phyloP scores from a whole-genome alignment of 1,140 invertebrate species.

The Lethrus apterus region DNA sequence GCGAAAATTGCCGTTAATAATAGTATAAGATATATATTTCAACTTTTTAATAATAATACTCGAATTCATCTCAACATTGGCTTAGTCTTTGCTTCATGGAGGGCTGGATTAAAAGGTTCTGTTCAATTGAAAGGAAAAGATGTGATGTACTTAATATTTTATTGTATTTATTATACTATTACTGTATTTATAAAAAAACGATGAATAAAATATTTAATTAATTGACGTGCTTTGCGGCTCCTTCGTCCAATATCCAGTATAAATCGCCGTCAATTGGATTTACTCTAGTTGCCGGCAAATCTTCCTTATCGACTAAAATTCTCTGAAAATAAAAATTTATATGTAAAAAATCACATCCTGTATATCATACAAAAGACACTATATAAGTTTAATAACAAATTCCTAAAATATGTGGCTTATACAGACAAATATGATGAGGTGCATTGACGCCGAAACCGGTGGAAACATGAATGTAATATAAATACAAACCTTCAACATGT shows the following conservation, averaged over 20 bases:
- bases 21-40: too few relatives aligned
- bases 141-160: conserved; percentile 36
- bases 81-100: conserved; percentile 8
- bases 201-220: conserved; percentile 16
- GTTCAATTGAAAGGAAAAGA: conserved; percentile 17
- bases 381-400: too few relatives aligned
- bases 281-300: conserved; percentile 65
- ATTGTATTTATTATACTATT: conserved; percentile 28
- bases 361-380: too few relatives aligned
- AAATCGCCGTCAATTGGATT: conserved; percentile 60
- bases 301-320: conserved; percentile 63
- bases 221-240: conserved; percentile 48
- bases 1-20: too few relatives aligned
- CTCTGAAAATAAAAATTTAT: conserved; percentile 47
- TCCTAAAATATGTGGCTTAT: too few relatives aligned
- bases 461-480: too few relatives aligned
- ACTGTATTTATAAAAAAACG: conserved; percentile 29
- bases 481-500: conserved; percentile 86
- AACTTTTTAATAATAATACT: conserved; percentile 10
- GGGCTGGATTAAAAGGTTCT: conserved; percentile 15
- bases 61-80: conserved; percentile 3
- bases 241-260: conserved; percentile 73
- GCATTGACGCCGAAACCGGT: too few relatives aligned
- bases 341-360: too few relatives aligned
- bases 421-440: too few relatives aligned